Conservation (phyloP, 2,797 vertebrate genomes). For the Brachyrhaphis roseni region DNA sequence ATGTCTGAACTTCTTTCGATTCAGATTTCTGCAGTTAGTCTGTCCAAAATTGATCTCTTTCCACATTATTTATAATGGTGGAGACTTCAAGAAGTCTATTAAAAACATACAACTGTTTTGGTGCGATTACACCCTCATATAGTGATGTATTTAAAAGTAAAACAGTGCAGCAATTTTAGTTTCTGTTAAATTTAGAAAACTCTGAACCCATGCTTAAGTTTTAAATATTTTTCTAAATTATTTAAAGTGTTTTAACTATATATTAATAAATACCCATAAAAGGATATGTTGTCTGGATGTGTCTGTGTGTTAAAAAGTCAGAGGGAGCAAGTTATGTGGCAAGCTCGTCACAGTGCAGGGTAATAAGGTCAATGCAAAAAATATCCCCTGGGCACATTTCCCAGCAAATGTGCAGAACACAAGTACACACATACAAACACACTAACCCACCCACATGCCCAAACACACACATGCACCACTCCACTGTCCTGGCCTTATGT, state of each 20-base stretch:
- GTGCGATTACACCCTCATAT: background rate
- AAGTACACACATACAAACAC: constrained; percentile 60
- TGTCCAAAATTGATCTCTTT: background rate
- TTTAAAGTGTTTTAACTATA: constrained; percentile 24
- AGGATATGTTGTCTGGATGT: constrained; percentile 29
- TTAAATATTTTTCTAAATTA: background rate
- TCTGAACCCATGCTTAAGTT: background rate
- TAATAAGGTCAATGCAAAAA: constrained; percentile 98
- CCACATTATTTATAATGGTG: background rate
- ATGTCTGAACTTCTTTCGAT: constrained; percentile 40
- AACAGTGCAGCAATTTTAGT: background rate
- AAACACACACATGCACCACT: constrained; percentile 51
- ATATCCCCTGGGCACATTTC: constrained; percentile 91
- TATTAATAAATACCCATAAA: constrained; percentile 25
- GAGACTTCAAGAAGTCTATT: background rate
- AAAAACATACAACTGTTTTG: background rate
- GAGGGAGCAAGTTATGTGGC: constrained; percentile 74
- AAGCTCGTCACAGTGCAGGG: constrained; percentile 86
- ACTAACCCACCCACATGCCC: constrained; percentile 41
- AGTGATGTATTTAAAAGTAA: background rate
- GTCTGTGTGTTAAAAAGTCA: constrained; percentile 63
- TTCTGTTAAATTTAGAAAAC: background rate
- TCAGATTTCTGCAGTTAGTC: constrained; percentile 59
- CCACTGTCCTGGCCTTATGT: constrained; percentile 86
- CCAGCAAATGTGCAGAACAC: constrained; percentile 89